Base-by-base conservation (phyloP, 2,113 vertebrate species). In the Ornithorhynchus anatinus region DNA sequence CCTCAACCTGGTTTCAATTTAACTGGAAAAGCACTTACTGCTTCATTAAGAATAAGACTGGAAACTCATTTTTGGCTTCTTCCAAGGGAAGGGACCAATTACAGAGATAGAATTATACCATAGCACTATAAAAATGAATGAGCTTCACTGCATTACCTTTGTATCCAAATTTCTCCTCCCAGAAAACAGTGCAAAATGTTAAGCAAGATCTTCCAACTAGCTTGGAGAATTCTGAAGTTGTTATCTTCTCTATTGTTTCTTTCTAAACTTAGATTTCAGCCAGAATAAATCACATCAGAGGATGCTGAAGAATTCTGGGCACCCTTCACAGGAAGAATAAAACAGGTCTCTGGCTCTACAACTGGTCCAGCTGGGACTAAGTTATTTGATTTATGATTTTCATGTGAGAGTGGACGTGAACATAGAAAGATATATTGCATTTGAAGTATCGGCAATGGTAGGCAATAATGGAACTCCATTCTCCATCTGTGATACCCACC, bases 1-100 rank as follows among this genome's bases (percentile, higher is more conserved):
- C 20, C 67, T 69, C 27, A 36, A 60, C n/a, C 1, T 51, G 19
- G 11, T 78, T 87, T 82, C 48, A 72, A 52, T 42, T 68, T 35
- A 50, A 0, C 27, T 47, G 56, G 20, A 69, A 52, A 84, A 52
- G 23, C 1, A 45, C 38, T 31, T 1, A 2, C 6, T 1, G 5
- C 23, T 37, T 50, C 22, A 67, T 75, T 50, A 70, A 65, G 19
- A 63, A 44, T 19, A 63, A 53, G 51, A 65, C 40, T 51, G 59
- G 71, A 45, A 0, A 5, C 10, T 64, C 32, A 6, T 25, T 44
- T 70, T 59, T 39, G 39, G 27, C 16, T 37, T 76, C 40, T 75
- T 23, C 12, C 29, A 37, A 9, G 23, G 54, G 71, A 8, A 38
- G 7, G 38, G 38, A 31, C 44, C 16, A 57, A 3, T 50, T 13